Base-by-base conservation (phyloP, 2,888 invertebrate genomes). In the Drosophila ochracea region DNA sequence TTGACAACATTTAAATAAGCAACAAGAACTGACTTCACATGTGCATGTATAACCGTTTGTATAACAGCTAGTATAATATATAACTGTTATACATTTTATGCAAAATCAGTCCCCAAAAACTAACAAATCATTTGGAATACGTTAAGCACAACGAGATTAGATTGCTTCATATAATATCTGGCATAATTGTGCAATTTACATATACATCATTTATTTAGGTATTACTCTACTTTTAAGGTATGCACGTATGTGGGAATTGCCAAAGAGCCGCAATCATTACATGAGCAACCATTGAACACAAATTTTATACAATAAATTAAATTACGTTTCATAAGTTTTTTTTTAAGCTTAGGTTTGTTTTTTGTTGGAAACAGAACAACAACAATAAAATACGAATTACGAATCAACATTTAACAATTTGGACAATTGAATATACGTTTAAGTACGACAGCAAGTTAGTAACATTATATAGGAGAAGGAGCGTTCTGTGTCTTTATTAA, bases 121-220 rank as follows among this genome's bases (percentile, higher is more conserved):
- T 62, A 81, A 78, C 55, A 74, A 81, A 76, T 82, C 54, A 76
- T 64, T 81, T 90, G 66, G 73, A 90, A 90, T 86, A 89, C 91
- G 89, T 76, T 83, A 85, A 90, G 85, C 85, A 85, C 85, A 90
- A 90, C 90, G 74, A 89, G 68, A 77, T 66, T 61, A 57, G 72
- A 70, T 68, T 80, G 64, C 35, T 59, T 64, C 78, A 74, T 68
- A 88, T 62, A 71, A 73, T 39, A 69, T 72, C 55, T 19, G 61
- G 53, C 59, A 58, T 30, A 52, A 59, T 63, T 62, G 25, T 16
- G 10, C 54, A 60, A 74, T 68, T 28, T 11, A 52, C 35, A 61
- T 60, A 55, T 66, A 65, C 50, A 25, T 21, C 52, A 35, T 35
- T 31, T 52, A 21, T 28, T 41, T 59, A 9, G 13, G 9, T 10